phyloP scores from a whole-genome alignment of 2,888 invertebrate species.

The Leistus spinibarbis region DNA sequence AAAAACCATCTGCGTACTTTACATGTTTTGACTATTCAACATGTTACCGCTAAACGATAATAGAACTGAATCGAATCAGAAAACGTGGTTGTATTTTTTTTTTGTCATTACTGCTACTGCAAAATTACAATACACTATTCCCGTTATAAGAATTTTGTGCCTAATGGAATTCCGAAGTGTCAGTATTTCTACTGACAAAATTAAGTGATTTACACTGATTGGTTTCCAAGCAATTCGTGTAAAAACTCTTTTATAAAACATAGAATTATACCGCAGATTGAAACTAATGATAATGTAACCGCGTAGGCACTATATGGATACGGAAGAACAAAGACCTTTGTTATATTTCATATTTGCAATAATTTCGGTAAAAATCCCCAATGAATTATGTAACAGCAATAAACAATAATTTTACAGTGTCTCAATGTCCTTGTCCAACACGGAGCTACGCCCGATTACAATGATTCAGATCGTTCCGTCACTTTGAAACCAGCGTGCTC shows the following conservation, averaged over 20 bases:
- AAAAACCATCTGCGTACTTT: neutral
- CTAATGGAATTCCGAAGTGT: too few relatives aligned
- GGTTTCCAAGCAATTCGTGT: too few relatives aligned
- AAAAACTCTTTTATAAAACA: too few relatives aligned
- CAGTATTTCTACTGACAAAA: neutral
- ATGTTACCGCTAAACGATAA: neutral
- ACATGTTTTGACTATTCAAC: neutral
- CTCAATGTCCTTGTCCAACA: slow-evolving; percentile 81
- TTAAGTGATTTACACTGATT: too few relatives aligned
- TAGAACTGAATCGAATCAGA: neutral
- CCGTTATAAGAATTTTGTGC: neutral
- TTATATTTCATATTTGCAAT: neutral
- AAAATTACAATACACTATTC: neutral
- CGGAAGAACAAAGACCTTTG: too few relatives aligned
- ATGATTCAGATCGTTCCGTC: slow-evolving; percentile 55
- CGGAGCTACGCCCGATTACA: slow-evolving; percentile 72
- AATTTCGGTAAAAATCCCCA: neutral
- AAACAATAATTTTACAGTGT: slow-evolving; percentile 63
- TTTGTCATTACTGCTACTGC: too few relatives aligned
- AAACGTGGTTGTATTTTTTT: neutral
- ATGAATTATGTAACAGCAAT: neutral
- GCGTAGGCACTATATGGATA: too few relatives aligned
- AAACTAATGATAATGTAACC: too few relatives aligned
- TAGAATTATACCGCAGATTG: too few relatives aligned
- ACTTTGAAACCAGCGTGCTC: slow-evolving; percentile 56